These are phyloP conservation scores for Eremophila alpestris DNA, from an alignment of 2,797 vertebrate species.

Conservation along the genomic window DNA sequence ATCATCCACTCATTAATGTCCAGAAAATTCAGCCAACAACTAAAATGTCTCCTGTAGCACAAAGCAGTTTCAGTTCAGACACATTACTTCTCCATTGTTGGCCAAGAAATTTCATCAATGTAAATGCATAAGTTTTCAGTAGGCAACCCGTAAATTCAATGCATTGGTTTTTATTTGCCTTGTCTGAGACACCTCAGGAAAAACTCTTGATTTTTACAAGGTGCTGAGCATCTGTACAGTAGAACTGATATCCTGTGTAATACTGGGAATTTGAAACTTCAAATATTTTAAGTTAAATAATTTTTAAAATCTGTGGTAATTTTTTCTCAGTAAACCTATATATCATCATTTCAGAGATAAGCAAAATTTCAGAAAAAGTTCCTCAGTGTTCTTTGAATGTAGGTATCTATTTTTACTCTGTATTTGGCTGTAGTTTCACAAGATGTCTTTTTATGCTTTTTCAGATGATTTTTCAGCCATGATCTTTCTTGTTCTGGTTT, in stretches of 20 bases:
- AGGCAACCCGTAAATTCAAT: background rate
- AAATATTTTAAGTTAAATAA: background rate
- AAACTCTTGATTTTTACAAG: accelerated
- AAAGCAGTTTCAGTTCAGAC: background rate
- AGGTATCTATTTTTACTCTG: background rate
- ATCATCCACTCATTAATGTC: background rate
- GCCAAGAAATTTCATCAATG: background rate
- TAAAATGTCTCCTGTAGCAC: background rate
- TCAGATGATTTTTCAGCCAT: background rate
- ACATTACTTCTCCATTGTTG: background rate
- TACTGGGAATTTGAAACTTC: background rate
- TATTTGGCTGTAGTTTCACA: background rate
- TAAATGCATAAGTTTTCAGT: background rate
- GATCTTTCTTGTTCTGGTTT: background rate
- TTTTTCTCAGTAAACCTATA: background rate
- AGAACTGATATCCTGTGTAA: background rate
- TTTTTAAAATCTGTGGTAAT: background rate
- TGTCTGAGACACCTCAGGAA: background rate
- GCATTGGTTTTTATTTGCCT: no score
- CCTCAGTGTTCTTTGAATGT: background rate
- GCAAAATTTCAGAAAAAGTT: background rate
- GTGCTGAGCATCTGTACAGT: background rate
- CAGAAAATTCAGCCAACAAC: background rate
- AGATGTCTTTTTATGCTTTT: background rate
- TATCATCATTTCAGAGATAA: background rate